Evolutionary conservation across 2,113 vertebrate species (phyloP).

Genomic region (Psittacula cyanocephala): DNA sequence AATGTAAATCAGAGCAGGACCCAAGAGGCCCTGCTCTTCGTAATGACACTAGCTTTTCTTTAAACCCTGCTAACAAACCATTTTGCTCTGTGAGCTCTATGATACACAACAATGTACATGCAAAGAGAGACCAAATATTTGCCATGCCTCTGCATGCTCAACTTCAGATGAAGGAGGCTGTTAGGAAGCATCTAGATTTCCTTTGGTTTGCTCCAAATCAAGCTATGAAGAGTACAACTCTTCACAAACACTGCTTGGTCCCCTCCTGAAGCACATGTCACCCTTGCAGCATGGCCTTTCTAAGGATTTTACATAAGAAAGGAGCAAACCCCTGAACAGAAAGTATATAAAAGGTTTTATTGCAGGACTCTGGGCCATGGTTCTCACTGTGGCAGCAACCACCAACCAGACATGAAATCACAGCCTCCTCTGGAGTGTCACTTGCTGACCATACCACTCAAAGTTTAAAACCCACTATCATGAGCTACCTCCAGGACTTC

Average conservation of each 20-base stretch:
- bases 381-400: not conserved
- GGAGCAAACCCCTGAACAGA: not conserved
- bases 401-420: not conserved
- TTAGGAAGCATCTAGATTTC: not conserved
- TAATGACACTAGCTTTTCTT: not conserved
- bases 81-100: not conserved
- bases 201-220: not conserved
- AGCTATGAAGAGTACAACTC: not conserved
- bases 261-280: not conserved
- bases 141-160: not conserved
- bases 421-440: not conserved
- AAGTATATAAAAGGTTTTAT: not conserved
- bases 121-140: not conserved
- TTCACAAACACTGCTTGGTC: not conserved
- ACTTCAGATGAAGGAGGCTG: not conserved
- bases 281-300: not conserved
- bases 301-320: not conserved
- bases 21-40: not conserved
- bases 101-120: rapidly evolving
- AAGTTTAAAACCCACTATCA: not conserved
- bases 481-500: not conserved
- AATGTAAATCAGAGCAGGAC: not conserved
- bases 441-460: not conserved
- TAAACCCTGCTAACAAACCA: not conserved
- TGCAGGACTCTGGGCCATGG: not conserved